A percentile compares a stretch with the other conserved stretches of the same genome.
phyloP scores from a whole-genome alignment of 2,113 vertebrate species.

The Calidris pugnax region DNA sequence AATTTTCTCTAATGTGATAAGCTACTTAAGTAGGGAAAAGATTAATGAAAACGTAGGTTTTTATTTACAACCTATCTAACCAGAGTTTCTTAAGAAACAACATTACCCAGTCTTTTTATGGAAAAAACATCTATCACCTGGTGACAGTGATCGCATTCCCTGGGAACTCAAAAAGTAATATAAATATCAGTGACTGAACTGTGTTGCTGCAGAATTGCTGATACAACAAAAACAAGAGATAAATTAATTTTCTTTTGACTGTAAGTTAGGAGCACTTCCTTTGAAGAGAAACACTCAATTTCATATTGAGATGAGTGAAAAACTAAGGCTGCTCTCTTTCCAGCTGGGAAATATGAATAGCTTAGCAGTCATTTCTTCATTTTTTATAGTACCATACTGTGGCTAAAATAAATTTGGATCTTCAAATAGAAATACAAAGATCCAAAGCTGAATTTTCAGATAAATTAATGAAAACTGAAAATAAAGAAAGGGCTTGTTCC shows the following conservation, averaged over 20 bases:
- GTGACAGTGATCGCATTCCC: not conserved
- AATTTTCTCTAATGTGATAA: not conserved
- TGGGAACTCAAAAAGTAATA: not conserved
- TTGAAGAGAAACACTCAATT: not conserved
- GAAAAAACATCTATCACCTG: not conserved
- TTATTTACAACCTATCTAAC: not conserved
- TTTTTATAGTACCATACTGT: not conserved
- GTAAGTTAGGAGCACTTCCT: not conserved
- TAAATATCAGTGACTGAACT: not conserved
- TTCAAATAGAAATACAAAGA: not conserved
- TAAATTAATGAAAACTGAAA: not conserved
- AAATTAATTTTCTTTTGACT: not conserved
- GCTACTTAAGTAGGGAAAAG: not conserved
- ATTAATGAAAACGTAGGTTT: not conserved
- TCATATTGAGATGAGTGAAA: not conserved
- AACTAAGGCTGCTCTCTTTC: not conserved
- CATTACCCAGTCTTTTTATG: not conserved
- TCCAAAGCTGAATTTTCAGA: not conserved
- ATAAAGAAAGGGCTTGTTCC: not conserved
- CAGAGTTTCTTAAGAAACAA: not conserved
- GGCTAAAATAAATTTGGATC: not conserved
- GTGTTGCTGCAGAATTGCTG: not conserved
- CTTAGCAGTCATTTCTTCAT: not conserved
- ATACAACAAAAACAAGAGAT: not conserved
- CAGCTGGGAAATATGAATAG: not conserved